Evolutionary conservation across 2,113 vertebrate genomes (phyloP), one percentile per base, ranked within the genome.

Genomic region (Pachypanchax playfairii): DNA sequence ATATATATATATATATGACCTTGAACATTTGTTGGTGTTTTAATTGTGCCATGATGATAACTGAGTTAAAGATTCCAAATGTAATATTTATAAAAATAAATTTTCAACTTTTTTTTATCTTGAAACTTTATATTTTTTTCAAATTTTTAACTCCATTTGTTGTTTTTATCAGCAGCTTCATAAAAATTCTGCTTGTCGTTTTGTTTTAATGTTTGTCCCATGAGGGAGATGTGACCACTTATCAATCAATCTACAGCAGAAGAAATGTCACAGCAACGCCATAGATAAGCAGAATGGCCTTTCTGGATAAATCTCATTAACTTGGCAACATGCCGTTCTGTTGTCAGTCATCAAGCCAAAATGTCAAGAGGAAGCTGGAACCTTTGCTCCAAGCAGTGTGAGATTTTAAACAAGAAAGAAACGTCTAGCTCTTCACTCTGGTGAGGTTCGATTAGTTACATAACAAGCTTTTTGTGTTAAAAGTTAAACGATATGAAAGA

Each of bases 291-390:
- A 70, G 55, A 57, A 52, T 78, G 88, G 83, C 83, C 85, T 91
- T 84, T 89, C 66, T 72, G 73, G 73, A 73, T 79, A 80, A 84
- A 87, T 85, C 82, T 75, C 75, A 85, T 88, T 85, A 87, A 80
- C 59, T 76, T 12, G 69, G 61, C 69, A 71, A 65, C 79, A 50
- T 47, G 80, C 77, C 62, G 66, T 75, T 88, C 59, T 44, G 48
- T 71, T 77, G 83, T 73, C 80, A 78, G 82, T 83, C 77, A 70
- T 73, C 57, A 57, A 58, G 75, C 65, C 75, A 71, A 83, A 88
- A 86, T 85, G 85, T 85, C 85, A 80, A 31, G 46, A 52, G 59
- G 49, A 77, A 70, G 48, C 56, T 33, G 65, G 47, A 61, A 75
- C 66, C 72, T 78, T 63, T 65, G 65, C 61, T 49, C 60, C 33